Evolutionary conservation across 2,888 invertebrate genomes (phyloP).

Genomic region (Oscheius sp.): DNA sequence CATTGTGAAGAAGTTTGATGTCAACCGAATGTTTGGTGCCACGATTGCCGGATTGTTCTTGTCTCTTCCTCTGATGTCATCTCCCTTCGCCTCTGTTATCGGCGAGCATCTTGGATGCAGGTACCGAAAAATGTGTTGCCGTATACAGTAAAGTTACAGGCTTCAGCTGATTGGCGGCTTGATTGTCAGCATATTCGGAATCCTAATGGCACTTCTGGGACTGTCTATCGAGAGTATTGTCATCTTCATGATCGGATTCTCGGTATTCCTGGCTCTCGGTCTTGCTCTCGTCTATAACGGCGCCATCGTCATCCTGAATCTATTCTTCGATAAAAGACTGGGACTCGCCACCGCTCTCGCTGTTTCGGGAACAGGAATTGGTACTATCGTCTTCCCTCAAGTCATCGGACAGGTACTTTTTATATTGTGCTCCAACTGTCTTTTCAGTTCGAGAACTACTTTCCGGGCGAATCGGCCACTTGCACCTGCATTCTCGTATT

Average conservation of each 20-base stretch:
- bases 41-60: conserved; percentile 91
- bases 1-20: conserved; percentile 86
- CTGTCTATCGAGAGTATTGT: not conserved
- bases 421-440: not conserved
- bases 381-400: conserved; percentile 88
- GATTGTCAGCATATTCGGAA: not conserved
- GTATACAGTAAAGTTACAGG: not conserved
- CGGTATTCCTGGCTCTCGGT: not conserved
- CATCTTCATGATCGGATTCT: conserved; percentile 1
- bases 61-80: conserved; percentile 88
- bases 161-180: not conserved
- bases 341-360: conserved; percentile 82
- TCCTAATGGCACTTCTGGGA: not conserved
- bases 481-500: not conserved
- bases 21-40: conserved; percentile 87
- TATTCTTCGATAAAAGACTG: conserved; percentile 82
- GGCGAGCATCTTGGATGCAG: conserved; percentile 53
- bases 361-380: conserved; percentile 76
- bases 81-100: conserved; percentile 78
- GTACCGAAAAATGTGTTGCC: conserved; percentile 18
- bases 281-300: conserved; percentile 79
- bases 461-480: not conserved
- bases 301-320: conserved; percentile 90
- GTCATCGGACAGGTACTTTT: conserved; percentile 74
- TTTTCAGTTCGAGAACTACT: not conserved